A percentile compares a stretch with the other conserved stretches of the same genome.
Evolutionary conservation across 2,113 vertebrate genomes (phyloP).

Genomic region (Aplodontia rufa): DNA sequence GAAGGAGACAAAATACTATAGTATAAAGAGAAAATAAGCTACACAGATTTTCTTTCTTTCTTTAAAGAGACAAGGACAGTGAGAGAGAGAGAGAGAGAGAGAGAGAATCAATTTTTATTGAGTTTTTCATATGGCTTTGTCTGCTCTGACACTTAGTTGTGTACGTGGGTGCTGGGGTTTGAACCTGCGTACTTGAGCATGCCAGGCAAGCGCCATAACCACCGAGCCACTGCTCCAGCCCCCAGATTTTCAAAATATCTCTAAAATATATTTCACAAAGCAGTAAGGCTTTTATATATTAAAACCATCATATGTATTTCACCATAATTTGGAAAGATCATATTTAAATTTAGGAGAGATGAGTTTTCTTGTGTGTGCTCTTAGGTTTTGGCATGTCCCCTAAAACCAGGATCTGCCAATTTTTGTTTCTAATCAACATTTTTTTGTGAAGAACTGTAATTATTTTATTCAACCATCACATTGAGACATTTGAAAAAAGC

Average conservation of each 20-base stretch:
- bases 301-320: not conserved
- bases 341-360: not conserved
- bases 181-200: no score
- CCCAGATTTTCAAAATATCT: not conserved
- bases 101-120: no score
- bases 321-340: not conserved
- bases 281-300: not conserved
- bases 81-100: no score
- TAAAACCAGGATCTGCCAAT: not conserved
- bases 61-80: no score
- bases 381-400: not conserved
- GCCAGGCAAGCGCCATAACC: no score
- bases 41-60: not conserved
- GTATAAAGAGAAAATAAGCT: not conserved
- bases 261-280: not conserved
- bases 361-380: not conserved
- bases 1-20: not conserved
- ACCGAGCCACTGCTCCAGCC: no score
- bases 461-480: conserved; percentile 37
- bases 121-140: no score
- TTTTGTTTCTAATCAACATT: not conserved
- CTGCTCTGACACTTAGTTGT: no score
- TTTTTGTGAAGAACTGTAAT: not conserved
- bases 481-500: not conserved
- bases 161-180: no score